Evolutionary conservation across 2,888 invertebrate species (phyloP), one percentile per base, ranked within the genome.

Genomic region (Diplazon laetatorius): DNA sequence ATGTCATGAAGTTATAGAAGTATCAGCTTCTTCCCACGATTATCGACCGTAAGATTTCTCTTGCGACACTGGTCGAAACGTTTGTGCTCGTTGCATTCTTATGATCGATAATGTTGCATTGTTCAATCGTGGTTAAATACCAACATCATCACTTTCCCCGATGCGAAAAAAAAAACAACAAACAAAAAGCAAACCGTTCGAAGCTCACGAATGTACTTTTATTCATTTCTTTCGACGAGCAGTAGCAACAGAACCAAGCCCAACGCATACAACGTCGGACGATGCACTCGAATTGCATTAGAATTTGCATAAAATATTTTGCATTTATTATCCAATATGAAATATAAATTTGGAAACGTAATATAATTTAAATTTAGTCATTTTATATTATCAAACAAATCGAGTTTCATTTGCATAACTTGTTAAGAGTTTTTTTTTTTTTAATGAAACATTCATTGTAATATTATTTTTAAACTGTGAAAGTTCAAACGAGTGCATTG

Each of bases 81-180:
- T n/a, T n/a, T 55, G 52, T 35, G 62, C 22, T 39, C 18, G 50
- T 39, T 60, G n/a, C 68, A 46, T 62, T 50, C 60, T 20, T 6
- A 60, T 46, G 55, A 75, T 75, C 75, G 69, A 75, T 75, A 69
- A 60, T 22, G 55, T 22, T 52, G 39, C 35, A 50, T 22, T 25
- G 37, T 75, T 70, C 39, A 46, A 39, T 57, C 57, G 16, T 76
- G 3, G 35, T 3, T 25, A 22, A n/a, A 46, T 22, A 18, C 16
- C 37, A 57, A 37, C 39, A 12, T 2, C n/a, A 50, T 50, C 50
- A n/a, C 10, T n/a, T 14, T 44, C 14, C 10, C 35, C 44, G 52
- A 62, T 66, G 30, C 50, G 25, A 69, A 37, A 50, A 42, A 30
- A 44, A n/a, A n/a, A n/a, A n/a, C n/a, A n/a, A n/a, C n/a, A n/a